Conservation (phyloP, 2,797 vertebrate genomes). For the Epinephelus awoara region DNA sequence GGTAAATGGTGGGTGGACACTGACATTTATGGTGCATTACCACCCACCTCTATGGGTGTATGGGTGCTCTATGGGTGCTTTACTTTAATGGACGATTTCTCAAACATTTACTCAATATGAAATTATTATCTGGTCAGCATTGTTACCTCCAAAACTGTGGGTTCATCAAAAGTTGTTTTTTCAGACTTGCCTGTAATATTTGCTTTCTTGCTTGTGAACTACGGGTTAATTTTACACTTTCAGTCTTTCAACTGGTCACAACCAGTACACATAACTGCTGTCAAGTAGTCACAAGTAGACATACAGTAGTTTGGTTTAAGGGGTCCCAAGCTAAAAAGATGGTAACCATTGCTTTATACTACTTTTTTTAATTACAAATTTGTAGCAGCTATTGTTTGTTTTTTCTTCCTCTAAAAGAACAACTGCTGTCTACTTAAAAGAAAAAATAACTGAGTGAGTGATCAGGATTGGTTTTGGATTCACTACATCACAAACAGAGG, state of each 20-base stretch:
- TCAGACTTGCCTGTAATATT: background rate
- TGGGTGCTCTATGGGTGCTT: no score
- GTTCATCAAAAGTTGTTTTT: background rate
- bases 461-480: slow-evolving; percentile 7
- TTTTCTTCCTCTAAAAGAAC: background rate
- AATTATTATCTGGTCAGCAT: background rate
- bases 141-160: background rate
- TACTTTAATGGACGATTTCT: no score
- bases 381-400: background rate
- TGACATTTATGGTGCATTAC: no score
- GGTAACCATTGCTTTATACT: background rate
- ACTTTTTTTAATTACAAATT: background rate
- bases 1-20: no score
- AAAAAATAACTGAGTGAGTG: background rate
- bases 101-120: no score
- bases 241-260: background rate
- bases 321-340: background rate
- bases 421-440: background rate
- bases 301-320: background rate
- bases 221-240: background rate
- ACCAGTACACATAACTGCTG: no score
- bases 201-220: background rate
- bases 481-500: background rate
- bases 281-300: no score
- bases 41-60: no score